Evolutionary conservation across 1,140 invertebrate species (phyloP).

Genomic region (Drosophila obscura): DNA sequence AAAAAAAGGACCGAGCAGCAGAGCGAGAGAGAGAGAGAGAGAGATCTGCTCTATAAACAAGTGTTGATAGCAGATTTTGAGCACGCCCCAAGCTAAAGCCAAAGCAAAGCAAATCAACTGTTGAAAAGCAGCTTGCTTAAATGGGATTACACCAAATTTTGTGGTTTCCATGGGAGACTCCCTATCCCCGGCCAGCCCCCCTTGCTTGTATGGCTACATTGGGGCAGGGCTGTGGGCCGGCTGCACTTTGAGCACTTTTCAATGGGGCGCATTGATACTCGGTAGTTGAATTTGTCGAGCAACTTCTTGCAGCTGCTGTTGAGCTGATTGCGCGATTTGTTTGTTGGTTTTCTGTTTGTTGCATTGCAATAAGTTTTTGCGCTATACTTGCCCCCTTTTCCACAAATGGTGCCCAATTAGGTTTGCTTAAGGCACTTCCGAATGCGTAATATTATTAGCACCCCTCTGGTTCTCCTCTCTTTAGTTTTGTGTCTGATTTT

Average conservation of each 20-base stretch:
- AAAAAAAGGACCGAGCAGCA: neutral
- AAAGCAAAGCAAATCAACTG: conserved; percentile 40
- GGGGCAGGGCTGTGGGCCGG: neutral
- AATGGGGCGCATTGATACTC: conserved; percentile 38
- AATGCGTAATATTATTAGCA: conserved; percentile 27
- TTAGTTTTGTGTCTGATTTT: conserved; percentile 21
- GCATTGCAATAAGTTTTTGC: conserved; percentile 27
- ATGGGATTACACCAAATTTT: conserved; percentile 70
- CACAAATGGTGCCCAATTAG: too few species aligned
- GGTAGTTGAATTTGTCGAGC: conserved; percentile 41
- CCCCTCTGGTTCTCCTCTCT: neutral
- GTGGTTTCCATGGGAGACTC: conserved; percentile 23
- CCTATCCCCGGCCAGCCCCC: neutral
- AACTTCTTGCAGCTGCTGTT: conserved; percentile 31
- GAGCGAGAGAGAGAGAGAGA: neutral
- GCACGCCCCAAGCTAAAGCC: conserved; percentile 37
- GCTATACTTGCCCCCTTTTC: neutral
- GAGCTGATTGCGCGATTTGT: conserved; percentile 50
- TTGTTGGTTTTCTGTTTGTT: conserved; percentile 31
- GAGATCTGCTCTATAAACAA: conserved; percentile 56
- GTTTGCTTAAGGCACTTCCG: neutral
- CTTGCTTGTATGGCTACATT: too few species aligned
- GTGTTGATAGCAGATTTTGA: conserved; percentile 67
- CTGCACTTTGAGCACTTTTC: conserved; percentile 54
- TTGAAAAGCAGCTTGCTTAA: conserved; percentile 67